These are phyloP conservation scores for Hydrolagus affinis DNA, from an alignment of 2,113 vertebrate species.

Conservation along the genomic window DNA sequence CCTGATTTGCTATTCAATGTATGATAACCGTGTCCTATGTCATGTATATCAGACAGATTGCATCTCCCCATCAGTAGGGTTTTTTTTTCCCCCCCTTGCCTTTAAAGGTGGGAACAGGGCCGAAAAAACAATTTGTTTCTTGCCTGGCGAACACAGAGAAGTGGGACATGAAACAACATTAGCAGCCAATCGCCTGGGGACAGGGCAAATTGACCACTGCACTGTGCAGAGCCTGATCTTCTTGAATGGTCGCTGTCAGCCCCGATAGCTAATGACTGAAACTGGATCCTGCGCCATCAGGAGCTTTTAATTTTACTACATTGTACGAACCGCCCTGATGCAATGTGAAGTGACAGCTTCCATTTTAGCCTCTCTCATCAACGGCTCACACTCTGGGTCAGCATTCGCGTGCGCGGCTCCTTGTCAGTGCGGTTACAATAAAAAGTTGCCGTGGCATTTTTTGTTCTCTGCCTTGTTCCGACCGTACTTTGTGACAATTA, in stretches of 20 bases:
- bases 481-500: not conserved
- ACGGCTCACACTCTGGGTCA: conserved; percentile 41
- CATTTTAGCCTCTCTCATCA: conserved; percentile 55
- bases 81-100: conserved; percentile 40
- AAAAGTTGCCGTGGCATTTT: not conserved
- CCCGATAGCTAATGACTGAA: conserved; percentile 60
- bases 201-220: conserved; percentile 38
- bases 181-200: conserved; percentile 53
- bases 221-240: conserved; percentile 50
- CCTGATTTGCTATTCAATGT: conserved; percentile 43
- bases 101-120: conserved; percentile 55
- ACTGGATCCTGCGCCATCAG: conserved; percentile 58
- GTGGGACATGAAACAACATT: conserved; percentile 60
- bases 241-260: conserved; percentile 57
- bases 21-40: conserved; percentile 38
- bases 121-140: conserved; percentile 50
- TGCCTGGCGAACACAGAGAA: conserved; percentile 56
- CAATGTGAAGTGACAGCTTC: conserved; percentile 56
- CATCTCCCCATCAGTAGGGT: not conserved
- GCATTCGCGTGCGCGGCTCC: not conserved
- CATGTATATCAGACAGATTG: conserved; percentile 32
- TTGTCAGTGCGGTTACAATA: not conserved
- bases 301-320: conserved; percentile 71
- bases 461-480: not conserved
- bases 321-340: conserved; percentile 56